These are phyloP conservation scores for Spialia ferax DNA, from an alignment of 2,888 invertebrate genomes.

Conservation along the genomic window DNA sequence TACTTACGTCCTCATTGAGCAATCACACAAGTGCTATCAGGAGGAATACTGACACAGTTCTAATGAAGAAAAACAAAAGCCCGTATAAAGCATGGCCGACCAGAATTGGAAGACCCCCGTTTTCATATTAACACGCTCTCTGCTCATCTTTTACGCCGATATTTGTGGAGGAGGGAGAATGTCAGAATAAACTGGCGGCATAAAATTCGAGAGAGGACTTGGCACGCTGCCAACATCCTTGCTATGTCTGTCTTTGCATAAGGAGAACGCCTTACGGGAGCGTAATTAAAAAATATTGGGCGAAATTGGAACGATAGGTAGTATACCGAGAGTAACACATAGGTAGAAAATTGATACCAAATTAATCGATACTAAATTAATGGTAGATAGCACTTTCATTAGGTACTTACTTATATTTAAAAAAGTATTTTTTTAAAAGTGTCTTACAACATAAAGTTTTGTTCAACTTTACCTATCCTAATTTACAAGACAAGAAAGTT, in stretches of 20 bases:
- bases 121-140: constrained; percentile 50
- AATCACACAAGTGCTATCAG: background rate
- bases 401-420: too few relatives aligned
- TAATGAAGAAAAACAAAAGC: constrained; percentile 65
- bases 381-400: too few relatives aligned
- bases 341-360: too few relatives aligned
- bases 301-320: constrained; percentile 26
- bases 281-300: constrained; percentile 57
- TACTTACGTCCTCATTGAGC: background rate
- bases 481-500: too few relatives aligned
- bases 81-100: constrained; percentile 57
- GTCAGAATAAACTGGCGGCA: constrained; percentile 62
- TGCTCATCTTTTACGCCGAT: constrained; percentile 46
- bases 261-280: constrained; percentile 42
- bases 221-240: constrained; percentile 67
- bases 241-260: constrained; percentile 58
- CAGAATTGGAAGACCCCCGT: constrained; percentile 54
- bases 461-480: too few relatives aligned
- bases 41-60: constrained; percentile 50
- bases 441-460: too few relatives aligned
- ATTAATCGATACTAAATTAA: too few relatives aligned
- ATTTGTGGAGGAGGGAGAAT: constrained; percentile 50
- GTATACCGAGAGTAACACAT: too few relatives aligned
- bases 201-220: constrained; percentile 61
- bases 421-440: too few relatives aligned